Evolutionary conservation across 2,797 vertebrate species (phyloP).

Genomic region (Sorex maritimensis): DNA sequence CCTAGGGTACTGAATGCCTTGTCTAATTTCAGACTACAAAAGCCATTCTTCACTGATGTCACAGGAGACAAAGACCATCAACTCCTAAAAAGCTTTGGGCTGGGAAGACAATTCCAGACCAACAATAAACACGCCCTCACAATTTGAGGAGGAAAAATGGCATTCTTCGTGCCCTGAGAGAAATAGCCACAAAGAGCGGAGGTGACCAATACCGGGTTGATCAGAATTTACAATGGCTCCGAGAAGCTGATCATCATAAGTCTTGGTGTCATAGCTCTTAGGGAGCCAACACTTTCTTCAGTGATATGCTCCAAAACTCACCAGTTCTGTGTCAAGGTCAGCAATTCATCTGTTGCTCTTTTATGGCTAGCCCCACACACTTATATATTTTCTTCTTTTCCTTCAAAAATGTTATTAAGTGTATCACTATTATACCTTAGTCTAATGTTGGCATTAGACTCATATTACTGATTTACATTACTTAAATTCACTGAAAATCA

Average conservation of each 20-base stretch:
- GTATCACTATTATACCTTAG: conserved; percentile 14
- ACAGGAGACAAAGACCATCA: conserved; percentile 51
- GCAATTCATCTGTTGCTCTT: not conserved
- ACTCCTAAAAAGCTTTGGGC: not conserved
- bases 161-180: not conserved
- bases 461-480: not conserved
- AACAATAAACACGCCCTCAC: not conserved
- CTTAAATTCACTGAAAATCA: conserved; percentile 35
- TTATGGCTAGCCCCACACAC: not conserved
- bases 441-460: not conserved
- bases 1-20: conserved; percentile 60
- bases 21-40: conserved; percentile 66
- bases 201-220: not conserved
- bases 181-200: not conserved
- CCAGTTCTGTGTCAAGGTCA: not conserved
- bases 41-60: conserved; percentile 50
- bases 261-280: not conserved
- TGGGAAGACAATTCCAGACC: conserved; percentile 27
- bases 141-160: not conserved
- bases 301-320: not conserved
- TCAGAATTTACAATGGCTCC: not conserved
- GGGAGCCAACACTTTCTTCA: conserved; percentile 32
- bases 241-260: conserved; percentile 1
- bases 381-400: conserved; percentile 15
- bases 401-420: conserved; percentile 7